Evolutionary conservation across 1,140 invertebrate genomes (phyloP).

Genomic region (Vollenhovia emeryi): DNA sequence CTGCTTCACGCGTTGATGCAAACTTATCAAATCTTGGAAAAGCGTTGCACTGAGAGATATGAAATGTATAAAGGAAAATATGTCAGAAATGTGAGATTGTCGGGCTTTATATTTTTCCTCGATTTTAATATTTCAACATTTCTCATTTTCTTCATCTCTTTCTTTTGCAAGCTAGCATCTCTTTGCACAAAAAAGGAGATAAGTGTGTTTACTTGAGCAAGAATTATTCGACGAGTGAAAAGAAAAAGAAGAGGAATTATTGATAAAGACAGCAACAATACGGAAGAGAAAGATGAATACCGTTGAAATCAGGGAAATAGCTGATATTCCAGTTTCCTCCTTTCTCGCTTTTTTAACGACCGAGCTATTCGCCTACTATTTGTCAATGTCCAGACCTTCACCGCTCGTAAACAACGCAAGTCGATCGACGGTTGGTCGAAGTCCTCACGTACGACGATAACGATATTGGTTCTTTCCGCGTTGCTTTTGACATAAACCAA

Average conservation of each 20-base stretch:
- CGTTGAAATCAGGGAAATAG: slow-evolving; percentile 2
- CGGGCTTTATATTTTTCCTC: slow-evolving; percentile 7
- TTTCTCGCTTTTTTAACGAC: slow-evolving; percentile 27
- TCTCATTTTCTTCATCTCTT: background rate
- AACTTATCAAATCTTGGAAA: slow-evolving; percentile 15
- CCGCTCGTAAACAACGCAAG: background rate
- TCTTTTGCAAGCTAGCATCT: background rate
- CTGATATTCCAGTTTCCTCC: background rate
- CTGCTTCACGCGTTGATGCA: background rate
- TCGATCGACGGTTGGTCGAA: slow-evolving; percentile 18
- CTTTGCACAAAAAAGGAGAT: background rate
- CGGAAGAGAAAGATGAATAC: background rate
- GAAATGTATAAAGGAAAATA: background rate
- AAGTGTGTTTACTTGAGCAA: background rate
- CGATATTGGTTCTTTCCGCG: background rate
- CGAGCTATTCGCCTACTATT: background rate
- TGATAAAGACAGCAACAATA: background rate
- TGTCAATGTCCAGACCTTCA: slow-evolving; percentile 24
- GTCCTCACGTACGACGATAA: background rate
- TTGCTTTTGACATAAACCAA: slow-evolving; percentile 31
- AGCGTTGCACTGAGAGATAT: background rate
- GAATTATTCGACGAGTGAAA: background rate
- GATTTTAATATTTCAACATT: slow-evolving; percentile 3
- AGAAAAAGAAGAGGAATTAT: background rate
- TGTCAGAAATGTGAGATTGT: background rate